These are phyloP conservation scores for Vanessa atalanta DNA, from an alignment of 1,140 invertebrate species.

Conservation along the genomic window DNA sequence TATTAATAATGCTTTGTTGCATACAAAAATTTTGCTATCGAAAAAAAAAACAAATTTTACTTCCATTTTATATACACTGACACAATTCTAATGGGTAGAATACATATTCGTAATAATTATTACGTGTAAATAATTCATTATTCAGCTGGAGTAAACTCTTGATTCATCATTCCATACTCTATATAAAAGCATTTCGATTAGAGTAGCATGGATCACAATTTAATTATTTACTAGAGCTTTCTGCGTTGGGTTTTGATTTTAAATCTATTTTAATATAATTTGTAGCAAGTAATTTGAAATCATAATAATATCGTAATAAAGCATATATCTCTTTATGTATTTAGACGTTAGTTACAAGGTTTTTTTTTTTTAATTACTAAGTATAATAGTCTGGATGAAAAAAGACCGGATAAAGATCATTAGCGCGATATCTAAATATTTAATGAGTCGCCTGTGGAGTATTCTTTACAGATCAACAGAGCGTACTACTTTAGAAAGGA, in stretches of 20 bases:
- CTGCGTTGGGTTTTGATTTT: background rate
- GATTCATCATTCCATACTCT: background rate
- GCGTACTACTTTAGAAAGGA: background rate
- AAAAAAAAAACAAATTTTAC: too few species aligned
- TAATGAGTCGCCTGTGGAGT: conserved; percentile 25
- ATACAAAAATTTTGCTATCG: too few species aligned
- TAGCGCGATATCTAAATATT: conserved; percentile 36
- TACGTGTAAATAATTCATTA: too few species aligned
- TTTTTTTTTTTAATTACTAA: background rate
- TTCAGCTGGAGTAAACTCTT: too few species aligned
- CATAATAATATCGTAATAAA: background rate
- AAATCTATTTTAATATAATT: background rate
- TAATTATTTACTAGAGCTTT: conserved; percentile 3
- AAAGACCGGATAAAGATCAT: conserved; percentile 37
- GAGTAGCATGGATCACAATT: background rate
- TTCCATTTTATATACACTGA: too few species aligned
- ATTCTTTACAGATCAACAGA: conserved; percentile 1
- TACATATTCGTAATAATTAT: too few species aligned
- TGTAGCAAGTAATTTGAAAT: background rate
- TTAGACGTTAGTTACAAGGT: background rate
- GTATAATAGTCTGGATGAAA: conserved; percentile 18
- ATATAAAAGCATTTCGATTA: background rate
- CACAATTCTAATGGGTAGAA: too few species aligned
- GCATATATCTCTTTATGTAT: background rate
- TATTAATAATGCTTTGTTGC: too few species aligned